Evolutionary conservation across 2,888 invertebrate genomes (phyloP), one percentile per base, ranked within the genome.

Genomic region (Trichogramma evanescens): DNA sequence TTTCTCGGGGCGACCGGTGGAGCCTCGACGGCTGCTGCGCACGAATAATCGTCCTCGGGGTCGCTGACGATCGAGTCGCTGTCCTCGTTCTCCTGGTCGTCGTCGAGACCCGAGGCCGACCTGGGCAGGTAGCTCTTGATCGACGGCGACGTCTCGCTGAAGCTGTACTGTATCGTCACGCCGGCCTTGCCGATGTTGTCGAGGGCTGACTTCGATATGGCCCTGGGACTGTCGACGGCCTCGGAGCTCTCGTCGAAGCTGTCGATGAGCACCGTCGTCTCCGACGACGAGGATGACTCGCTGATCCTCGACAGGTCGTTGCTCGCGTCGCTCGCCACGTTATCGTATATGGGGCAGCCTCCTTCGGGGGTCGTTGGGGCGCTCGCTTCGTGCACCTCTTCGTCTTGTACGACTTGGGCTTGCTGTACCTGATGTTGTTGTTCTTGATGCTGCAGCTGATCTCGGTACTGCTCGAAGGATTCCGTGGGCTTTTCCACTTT

Each of bases 171-270:
- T 68, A 86, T 81, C 13, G 85, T 83, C 58, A 82, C 82, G n/a
- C 88, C 86, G 60, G 86, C 87, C 74, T 84, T 85, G 43, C 86
- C 82, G 70, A 88, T 88, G 68, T 86, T 84, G 72, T 86, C 86
- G 55, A 86, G 76, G 7, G 87, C 84, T n/a, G 81, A 78, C 68
- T 82, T 83, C 6, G 86, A 82, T 69, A 84, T 81, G 49, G 71
- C 75, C 65, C 80, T 81, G 51, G 78, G 72, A 51, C 74, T 75
- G 40, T 78, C 76, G 5, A 69, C 68, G 41, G 61, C 63, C 56
- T 72, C 71, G 48, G 65, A 59, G 43, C 61, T 63, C 43, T 69
- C 59, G 54, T 68, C 65, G 63, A 61, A 54, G 63, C 58, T 63
- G 65, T 66, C 62, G 62, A 54, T 62, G 26, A 61, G 63, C 13